Percentiles rank a stretch among this genome's conserved stretches.
Conservation (phyloP, 2,888 invertebrate species). For the Deroplatys truncata region DNA sequence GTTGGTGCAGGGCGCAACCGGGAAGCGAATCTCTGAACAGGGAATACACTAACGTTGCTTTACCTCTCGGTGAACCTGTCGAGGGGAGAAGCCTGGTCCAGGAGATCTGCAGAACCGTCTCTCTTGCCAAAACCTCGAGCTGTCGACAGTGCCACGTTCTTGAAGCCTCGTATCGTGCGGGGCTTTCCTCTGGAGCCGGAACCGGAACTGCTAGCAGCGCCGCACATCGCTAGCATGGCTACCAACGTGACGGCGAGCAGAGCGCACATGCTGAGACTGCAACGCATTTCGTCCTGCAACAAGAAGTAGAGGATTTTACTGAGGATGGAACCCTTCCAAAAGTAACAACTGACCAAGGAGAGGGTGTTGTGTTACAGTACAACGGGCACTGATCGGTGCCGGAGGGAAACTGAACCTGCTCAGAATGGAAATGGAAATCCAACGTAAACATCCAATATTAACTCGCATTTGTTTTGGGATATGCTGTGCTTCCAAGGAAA, state of each 20-base stretch:
- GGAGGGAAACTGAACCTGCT: too few relatives aligned
- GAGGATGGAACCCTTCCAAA: too few relatives aligned
- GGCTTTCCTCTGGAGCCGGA: slow-evolving; percentile 39
- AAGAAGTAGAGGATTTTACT: neutral
- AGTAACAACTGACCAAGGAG: too few relatives aligned
- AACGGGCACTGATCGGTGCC: too few relatives aligned
- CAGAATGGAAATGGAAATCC: too few relatives aligned
- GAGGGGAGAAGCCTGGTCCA: neutral
- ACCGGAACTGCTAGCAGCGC: slow-evolving; percentile 9
- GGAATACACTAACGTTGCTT: too few relatives aligned
- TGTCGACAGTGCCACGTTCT: slow-evolving; percentile 58
- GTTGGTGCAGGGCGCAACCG: too few relatives aligned
- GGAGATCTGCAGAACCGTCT: slow-evolving; percentile 36
- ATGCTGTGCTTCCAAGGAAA: too few relatives aligned
- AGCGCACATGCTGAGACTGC: neutral
- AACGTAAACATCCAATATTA: too few relatives aligned
- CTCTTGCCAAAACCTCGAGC: slow-evolving; percentile 64
- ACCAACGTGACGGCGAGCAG: neutral
- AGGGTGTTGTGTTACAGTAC: too few relatives aligned
- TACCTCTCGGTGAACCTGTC: slow-evolving; percentile 7
- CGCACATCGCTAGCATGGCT: slow-evolving; percentile 5
- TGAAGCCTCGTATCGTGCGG: slow-evolving; percentile 59
- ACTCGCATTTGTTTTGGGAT: too few relatives aligned
- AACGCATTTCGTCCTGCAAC: neutral
- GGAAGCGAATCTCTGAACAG: too few relatives aligned